Evolutionary conservation across 2,888 invertebrate genomes (phyloP), one percentile per base, ranked within the genome.

Genomic region (Vandiemenella viatica): DNA sequence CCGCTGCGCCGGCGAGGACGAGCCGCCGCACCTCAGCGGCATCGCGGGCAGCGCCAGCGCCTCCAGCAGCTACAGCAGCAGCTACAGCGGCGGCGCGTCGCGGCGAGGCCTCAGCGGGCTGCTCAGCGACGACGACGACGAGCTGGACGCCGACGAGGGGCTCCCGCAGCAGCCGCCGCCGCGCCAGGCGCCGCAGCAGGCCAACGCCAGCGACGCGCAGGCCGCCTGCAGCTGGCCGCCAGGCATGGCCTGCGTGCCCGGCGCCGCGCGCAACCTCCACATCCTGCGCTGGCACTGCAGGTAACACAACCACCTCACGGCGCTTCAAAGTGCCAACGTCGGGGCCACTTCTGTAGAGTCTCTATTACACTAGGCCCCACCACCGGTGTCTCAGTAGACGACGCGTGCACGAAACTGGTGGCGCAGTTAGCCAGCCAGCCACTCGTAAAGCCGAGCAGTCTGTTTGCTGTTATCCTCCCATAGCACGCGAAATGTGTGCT

Each of bases 271-370:
- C 45, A 62, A 62, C 10, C 63, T 69, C 41, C 65, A 64, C 40
- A 58, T 72, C 16, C 63, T 73, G 46, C 61, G 71, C 43, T 73
- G 70, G 70, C 67, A 71, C 58, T 72, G 72, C 58, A 59, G 61
- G 61, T 61, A 49, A 53, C 50, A 45, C n/a, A 3, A 5, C 15
- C 5, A 8, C 13, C 26, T 26, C 8, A 8, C 26, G 13, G 7
- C 13, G 7, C 26, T 8, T 26, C 13, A 26, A 7, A 26, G 7
- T 26, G 26, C 26, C 13, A 26, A 26, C 7, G 26, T 13, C 13
- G 13, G 26, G 26, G 26, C 26, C 26, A 8, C 26, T n/a, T n/a
- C n/a, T n/a, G n/a, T n/a, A n/a, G n/a, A n/a, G n/a, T n/a, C n/a
- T n/a, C n/a, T n/a, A n/a, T n/a, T n/a, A n/a, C n/a, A n/a, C n/a